Base-by-base conservation (phyloP, 2,113 vertebrate species). In the Cinclus cinclus region DNA sequence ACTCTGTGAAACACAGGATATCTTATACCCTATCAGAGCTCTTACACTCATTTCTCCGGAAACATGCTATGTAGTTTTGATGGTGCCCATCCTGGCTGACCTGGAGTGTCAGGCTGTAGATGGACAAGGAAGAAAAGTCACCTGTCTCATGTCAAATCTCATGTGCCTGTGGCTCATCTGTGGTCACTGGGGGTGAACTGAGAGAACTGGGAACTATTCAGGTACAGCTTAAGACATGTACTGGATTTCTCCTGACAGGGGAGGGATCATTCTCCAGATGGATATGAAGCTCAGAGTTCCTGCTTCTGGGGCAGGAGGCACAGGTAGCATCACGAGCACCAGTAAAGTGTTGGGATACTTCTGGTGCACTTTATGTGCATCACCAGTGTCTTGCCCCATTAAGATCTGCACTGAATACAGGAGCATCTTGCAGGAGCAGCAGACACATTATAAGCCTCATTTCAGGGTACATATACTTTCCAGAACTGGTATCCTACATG, bases 41-140 rank as follows among this genome's bases (percentile, higher is more conserved):
- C 31, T 46, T 59, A n/a, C 47, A 41, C 23, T 87, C 2, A 1
- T 49, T 78, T 35, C 60, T 74, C 63, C 37, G 17, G 47, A 67
- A 74, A 49, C 6, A n/a, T 0, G 0, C 2, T 17, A n/a, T 0
- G 0, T 3, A 11, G 50, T 35, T 73, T 56, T 71, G 25, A 35
- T 2, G 2, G 42, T 65, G 31, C 24, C 37, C 3, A 1, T 42
- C 28, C 69, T 13, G 4, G 27, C 30, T 81, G 35, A 23, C 35
- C 41, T 60, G 53, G 19, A 62, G 19, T 10, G 6, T 27, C 2
- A 5, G 42, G 83, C 53, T 81, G 25, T 35, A 64, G 25, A 50
- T 0, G 2, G 69, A 74, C 15, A 33, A 30, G n/a, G 10, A 81
- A 37, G 18, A 18, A 17, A 81, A 92, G 30, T 28, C 10, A 1